A percentile compares a stretch with the other conserved stretches of the same genome.
Conservation (phyloP, 2,888 invertebrate genomes). For the Nymphalis c-album region DNA sequence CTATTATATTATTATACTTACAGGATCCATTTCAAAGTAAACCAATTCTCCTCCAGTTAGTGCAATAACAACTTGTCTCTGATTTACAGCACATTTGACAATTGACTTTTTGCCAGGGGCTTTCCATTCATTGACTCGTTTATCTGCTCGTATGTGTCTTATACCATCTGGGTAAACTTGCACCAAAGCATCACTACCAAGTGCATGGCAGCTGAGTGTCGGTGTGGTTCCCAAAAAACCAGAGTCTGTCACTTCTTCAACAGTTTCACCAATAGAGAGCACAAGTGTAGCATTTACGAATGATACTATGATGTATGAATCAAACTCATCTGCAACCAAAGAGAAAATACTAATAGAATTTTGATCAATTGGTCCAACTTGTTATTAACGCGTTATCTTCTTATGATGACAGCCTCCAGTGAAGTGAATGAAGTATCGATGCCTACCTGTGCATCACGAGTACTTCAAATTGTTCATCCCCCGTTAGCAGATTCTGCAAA, state of each 20-base stretch:
- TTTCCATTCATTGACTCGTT: constrained; percentile 99
- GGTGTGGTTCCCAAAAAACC: constrained; percentile 99
- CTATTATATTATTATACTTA: constrained; percentile 75
- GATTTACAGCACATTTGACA: constrained; percentile 98
- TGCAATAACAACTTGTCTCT: constrained; percentile 98
- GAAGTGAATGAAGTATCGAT: constrained; percentile 57
- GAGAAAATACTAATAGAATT: constrained; percentile 52
- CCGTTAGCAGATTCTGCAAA: constrained; percentile 86
- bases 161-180: constrained; percentile 99
- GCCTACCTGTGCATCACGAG: constrained; percentile 71
- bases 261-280: constrained; percentile 99
- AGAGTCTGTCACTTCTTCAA: constrained; percentile 99
- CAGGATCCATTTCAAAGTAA: constrained; percentile 99
- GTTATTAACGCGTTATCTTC: constrained; percentile 43
- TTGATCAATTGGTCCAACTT: constrained; percentile 25
- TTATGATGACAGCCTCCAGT: constrained; percentile 58
- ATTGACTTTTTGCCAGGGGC: constrained; percentile 98
- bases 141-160: constrained; percentile 98
- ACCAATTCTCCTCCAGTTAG: constrained; percentile 98
- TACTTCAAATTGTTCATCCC: constrained; percentile 70
- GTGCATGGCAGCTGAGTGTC: constrained; percentile 97
- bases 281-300: constrained; percentile 99
- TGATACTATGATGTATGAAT: constrained; percentile 99
- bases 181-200: constrained; percentile 98
- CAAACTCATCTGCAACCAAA: constrained; percentile 96